Evolutionary conservation across 1,140 invertebrate genomes (phyloP).

Genomic region (Cherax quadricarinatus): DNA sequence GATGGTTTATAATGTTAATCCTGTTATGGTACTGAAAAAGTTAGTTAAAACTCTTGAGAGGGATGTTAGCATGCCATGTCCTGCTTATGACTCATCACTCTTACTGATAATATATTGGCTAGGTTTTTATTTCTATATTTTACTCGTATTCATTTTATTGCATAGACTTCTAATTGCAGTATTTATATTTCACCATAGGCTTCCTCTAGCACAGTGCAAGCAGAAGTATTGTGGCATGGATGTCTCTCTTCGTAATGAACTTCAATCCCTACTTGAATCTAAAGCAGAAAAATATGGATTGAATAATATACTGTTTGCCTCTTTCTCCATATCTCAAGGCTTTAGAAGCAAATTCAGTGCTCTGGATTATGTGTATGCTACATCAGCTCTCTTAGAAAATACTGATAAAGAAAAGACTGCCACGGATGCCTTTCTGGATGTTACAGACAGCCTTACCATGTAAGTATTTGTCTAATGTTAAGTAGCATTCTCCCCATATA

Average conservation of each 20-base stretch:
- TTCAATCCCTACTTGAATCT: constrained; percentile 85
- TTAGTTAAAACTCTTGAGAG: no score
- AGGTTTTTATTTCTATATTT: no score
- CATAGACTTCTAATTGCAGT: no score
- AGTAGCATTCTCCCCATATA: not conserved
- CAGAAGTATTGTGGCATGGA: constrained; percentile 94
- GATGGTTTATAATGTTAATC: no score
- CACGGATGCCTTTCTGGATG: constrained; percentile 85
- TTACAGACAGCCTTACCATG: constrained; percentile 85
- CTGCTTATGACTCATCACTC: no score
- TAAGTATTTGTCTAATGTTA: constrained; percentile 16
- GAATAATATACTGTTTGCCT: constrained; percentile 83
- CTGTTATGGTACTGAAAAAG: no score
- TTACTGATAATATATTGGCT: no score
- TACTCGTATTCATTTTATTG: no score
- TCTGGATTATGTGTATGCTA: constrained; percentile 88
- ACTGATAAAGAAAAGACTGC: constrained; percentile 75
- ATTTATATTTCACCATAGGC: constrained; percentile 64
- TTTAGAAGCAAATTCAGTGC: constrained; percentile 89
- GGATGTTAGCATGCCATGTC: no score
- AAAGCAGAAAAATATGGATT: constrained; percentile 88
- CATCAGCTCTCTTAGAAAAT: constrained; percentile 88
- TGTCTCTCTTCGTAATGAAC: constrained; percentile 86
- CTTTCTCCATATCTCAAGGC: constrained; percentile 89
- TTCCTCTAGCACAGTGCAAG: constrained; percentile 90